Evolutionary conservation across 1,140 invertebrate genomes (phyloP).

Genomic region (Drosophila setifemur): DNA sequence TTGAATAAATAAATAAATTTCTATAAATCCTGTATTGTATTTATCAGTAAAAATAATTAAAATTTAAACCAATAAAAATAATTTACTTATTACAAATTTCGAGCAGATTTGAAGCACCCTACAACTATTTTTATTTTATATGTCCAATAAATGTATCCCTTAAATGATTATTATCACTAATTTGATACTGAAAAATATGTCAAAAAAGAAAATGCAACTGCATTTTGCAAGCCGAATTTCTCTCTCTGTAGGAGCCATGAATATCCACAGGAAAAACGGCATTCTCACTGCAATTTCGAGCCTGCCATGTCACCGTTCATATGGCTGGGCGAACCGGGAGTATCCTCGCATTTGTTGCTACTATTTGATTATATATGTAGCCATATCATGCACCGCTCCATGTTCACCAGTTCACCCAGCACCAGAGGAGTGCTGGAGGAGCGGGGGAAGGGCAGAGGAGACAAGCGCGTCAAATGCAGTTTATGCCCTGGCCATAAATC

Average conservation of each 20-base stretch:
- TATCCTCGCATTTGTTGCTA: constrained; percentile 66
- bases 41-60: too few species aligned
- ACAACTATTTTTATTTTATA: too few species aligned
- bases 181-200: too few species aligned
- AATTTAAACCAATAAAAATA: too few species aligned
- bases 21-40: too few species aligned
- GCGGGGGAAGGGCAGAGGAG: constrained; percentile 14
- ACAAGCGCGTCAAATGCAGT: constrained; percentile 74
- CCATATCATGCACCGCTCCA: constrained; percentile 63
- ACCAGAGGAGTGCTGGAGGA: background rate
- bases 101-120: too few species aligned
- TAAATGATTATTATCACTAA: too few species aligned
- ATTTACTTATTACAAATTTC: too few species aligned
- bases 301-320: constrained; percentile 74
- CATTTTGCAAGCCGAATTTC: background rate
- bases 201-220: too few species aligned
- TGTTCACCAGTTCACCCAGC: background rate
- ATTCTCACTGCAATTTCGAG: constrained; percentile 65
- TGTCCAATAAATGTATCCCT: too few species aligned
- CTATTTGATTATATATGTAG: constrained; percentile 78
- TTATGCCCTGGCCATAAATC: constrained; percentile 75
- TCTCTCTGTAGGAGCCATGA: background rate
- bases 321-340: constrained; percentile 52
- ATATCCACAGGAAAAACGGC: constrained; percentile 46
- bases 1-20: too few species aligned